Base-by-base conservation (phyloP, 2,888 invertebrate species). In the Drosophila atripex region DNA sequence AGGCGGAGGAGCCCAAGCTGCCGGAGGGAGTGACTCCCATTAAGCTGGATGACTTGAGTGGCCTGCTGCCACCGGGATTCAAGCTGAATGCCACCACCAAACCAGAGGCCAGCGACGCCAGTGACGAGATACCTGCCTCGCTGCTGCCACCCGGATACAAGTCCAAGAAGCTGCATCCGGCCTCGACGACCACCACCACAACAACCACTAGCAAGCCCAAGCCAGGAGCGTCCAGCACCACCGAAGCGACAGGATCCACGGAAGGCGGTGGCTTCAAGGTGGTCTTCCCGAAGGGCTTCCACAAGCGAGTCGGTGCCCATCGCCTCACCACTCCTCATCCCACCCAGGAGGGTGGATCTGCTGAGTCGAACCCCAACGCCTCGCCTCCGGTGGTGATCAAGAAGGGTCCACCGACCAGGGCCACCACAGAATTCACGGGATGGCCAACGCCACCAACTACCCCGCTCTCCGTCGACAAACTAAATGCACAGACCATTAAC, bases 401-500 rank as follows among this genome's bases (percentile, higher is more conserved):
- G 73, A 96, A 96, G 90, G 97, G 97, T 76, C 97, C 97, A 94
- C 97, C 97, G 0, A 94, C 93, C 21, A 95, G 97, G 94, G 95
- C 95, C 21, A 96, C 96, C 8, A 97, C 97, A 16, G 97, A 96
- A 90, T 97, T 97, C 84, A 97, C 97, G 12, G 97, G 97, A 14
- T 97, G 97, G 97, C 97, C 97, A 11, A 96, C 96, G 0, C 95
- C 96, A 6, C 96, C 97, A 1, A 97, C 97, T 0, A 97, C 97
- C 0, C 96, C 97, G 0, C 94, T 97, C 77, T 96, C 96, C 0
- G 95, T 96, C 61, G 96, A 97, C 88, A 96, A 96, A 89, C 89
- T 97, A 51, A 96, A 75, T 12, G 80, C 80, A 0, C 75, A 87
- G 9, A 93, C 94, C 0, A 91, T 93, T 0, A 89, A 92, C 30